Conservation (phyloP, 2,113 vertebrate species). For the Etia nguti region DNA sequence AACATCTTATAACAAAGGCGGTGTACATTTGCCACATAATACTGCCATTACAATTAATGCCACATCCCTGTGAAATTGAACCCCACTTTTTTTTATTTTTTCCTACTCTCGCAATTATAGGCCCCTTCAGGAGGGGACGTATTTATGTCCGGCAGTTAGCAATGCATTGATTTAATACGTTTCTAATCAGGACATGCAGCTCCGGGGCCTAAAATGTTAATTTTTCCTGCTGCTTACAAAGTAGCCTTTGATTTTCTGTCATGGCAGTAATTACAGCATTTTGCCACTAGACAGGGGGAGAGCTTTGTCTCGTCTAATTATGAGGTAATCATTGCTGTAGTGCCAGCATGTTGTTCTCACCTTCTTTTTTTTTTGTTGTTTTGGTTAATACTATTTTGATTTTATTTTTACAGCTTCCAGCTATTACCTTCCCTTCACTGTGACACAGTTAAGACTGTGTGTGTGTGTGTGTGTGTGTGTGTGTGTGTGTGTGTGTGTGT, state of each 20-base stretch:
- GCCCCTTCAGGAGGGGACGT: conserved; percentile 66
- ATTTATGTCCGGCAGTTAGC: conserved; percentile 86
- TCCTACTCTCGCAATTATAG: conserved; percentile 64
- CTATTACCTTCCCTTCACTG: conserved; percentile 87
- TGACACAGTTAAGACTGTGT: conserved; percentile 79
- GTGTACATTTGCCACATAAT: conserved; percentile 37
- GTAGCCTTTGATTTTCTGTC: conserved; percentile 99
- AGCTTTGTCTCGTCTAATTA: conserved; percentile 99
- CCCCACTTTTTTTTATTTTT: conserved; percentile 26
- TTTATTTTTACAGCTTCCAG: conserved; percentile 81
- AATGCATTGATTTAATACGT: conserved; percentile 99
- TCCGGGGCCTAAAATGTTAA: conserved; percentile 94
- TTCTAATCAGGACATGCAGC: conserved; percentile 98
- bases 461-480: not conserved
- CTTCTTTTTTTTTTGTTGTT: conserved; percentile 75
- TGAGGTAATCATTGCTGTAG: conserved; percentile 95
- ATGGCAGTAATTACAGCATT: conserved; percentile 98
- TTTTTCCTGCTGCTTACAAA: conserved; percentile 97
- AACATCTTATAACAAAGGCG: conserved; percentile 39
- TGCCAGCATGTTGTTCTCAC: conserved; percentile 86
- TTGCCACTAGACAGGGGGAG: conserved; percentile 91
- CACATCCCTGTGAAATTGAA: conserved; percentile 62
- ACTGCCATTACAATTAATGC: conserved; percentile 52
- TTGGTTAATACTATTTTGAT: conserved; percentile 73
- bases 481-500: not conserved